Percentiles rank a stretch among this genome's conserved stretches.
Conservation (phyloP, 2,797 vertebrate genomes). For the Vultur gryphus region DNA sequence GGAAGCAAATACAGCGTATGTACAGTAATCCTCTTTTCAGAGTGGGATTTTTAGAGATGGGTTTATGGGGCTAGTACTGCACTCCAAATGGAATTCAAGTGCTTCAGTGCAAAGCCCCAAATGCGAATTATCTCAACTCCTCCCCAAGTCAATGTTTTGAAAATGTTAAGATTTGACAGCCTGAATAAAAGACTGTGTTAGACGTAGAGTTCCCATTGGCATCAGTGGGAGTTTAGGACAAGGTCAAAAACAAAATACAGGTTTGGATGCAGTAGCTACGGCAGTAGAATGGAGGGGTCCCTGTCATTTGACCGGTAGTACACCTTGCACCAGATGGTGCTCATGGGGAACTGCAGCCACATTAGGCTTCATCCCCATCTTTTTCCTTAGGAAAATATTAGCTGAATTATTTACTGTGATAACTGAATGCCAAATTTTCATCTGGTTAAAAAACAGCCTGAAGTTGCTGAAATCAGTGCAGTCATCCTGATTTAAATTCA, state of each 20-base stretch:
- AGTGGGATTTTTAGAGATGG: slow-evolving; percentile 21
- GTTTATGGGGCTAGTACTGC: background rate
- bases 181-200: background rate
- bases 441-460: background rate
- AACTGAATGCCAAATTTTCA: background rate
- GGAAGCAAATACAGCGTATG: slow-evolving; percentile 40
- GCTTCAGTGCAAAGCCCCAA: background rate
- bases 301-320: background rate
- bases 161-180: background rate
- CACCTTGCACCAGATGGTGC: background rate
- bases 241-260: background rate
- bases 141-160: background rate
- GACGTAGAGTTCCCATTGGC: background rate
- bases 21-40: slow-evolving; percentile 49
- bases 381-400: background rate
- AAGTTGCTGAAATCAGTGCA: slow-evolving; percentile 51
- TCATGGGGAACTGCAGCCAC: background rate
- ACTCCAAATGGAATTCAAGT: slow-evolving; percentile 25
- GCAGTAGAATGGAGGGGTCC: background rate
- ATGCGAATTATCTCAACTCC: background rate
- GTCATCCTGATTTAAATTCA: slow-evolving; percentile 62
- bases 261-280: background rate
- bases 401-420: slow-evolving; percentile 14
- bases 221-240: background rate
- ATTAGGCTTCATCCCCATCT: background rate